Evolutionary conservation across 2,113 vertebrate genomes (phyloP).

Genomic region (Xiphophorus couchianus): DNA sequence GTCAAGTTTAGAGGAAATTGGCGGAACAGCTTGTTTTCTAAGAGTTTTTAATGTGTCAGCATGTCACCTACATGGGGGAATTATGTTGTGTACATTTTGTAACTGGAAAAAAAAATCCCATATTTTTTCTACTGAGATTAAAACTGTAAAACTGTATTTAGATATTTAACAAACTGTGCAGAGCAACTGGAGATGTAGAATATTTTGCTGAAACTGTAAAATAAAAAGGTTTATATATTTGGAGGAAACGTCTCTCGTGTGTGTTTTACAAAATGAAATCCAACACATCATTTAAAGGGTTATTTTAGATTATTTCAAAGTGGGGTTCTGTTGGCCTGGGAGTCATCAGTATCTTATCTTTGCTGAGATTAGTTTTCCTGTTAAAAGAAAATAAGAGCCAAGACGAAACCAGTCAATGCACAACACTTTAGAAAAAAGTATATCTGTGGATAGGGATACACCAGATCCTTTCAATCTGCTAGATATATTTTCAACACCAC

Average conservation of each 20-base stretch:
- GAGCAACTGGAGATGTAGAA: slow-evolving; percentile 76
- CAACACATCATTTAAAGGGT: too few species aligned
- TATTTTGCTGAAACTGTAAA: slow-evolving; percentile 79
- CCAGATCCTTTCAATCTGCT: too few species aligned
- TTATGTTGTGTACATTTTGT: slow-evolving; percentile 68
- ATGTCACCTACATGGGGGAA: background rate
- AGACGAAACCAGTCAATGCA: too few species aligned
- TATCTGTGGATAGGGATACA: too few species aligned
- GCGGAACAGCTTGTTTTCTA: background rate
- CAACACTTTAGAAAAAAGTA: too few species aligned
- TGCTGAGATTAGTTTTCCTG: too few species aligned
- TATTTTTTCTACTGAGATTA: slow-evolving; percentile 76
- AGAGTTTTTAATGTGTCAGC: background rate
- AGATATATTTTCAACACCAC: too few species aligned
- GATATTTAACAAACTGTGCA: slow-evolving; percentile 76
- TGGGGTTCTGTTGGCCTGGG: too few species aligned
- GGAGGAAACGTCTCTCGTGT: slow-evolving; percentile 44
- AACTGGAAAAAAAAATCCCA: slow-evolving; percentile 56
- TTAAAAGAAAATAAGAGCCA: too few species aligned
- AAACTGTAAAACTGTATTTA: slow-evolving; percentile 78
- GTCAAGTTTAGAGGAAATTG: background rate
- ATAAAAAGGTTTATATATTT: slow-evolving; percentile 80
- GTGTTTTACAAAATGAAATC: background rate
- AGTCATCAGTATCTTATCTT: too few species aligned
- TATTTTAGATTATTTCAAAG: too few species aligned